A percentile compares a stretch with the other conserved stretches of the same genome.
phyloP scores from a whole-genome alignment of 2,797 vertebrate species.

The Aldrovandia affinis region DNA sequence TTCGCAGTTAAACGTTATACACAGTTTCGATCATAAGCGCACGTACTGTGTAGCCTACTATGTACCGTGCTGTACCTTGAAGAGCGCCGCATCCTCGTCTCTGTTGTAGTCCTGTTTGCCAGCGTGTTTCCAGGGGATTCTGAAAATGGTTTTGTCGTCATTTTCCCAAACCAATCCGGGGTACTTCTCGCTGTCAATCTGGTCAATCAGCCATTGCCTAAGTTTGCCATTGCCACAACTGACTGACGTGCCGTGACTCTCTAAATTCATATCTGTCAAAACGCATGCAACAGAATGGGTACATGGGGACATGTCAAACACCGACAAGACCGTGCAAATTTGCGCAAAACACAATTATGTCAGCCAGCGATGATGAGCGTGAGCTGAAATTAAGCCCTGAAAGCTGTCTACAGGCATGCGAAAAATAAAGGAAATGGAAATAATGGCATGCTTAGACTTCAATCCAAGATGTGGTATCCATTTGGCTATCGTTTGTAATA shows the following conservation, averaged over 20 bases:
- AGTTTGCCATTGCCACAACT: constrained; percentile 95
- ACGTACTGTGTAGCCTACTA: not conserved
- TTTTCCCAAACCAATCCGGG: constrained; percentile 94
- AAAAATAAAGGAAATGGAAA: not conserved
- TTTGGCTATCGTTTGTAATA: no score
- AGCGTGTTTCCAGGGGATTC: constrained; percentile 98
- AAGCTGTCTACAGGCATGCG: not conserved
- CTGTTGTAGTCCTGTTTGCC: constrained; percentile 98
- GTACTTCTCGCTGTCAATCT: constrained; percentile 94
- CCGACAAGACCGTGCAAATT: not conserved
- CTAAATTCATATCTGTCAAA: constrained; percentile 75
- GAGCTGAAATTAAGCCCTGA: not conserved
- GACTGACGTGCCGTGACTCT: constrained; percentile 81
- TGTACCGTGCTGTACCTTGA: constrained; percentile 78
- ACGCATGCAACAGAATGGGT: constrained; percentile 50
- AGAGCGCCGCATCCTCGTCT: constrained; percentile 95
- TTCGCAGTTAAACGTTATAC: not conserved
- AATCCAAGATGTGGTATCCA: not conserved
- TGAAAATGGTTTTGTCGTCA: constrained; percentile 91
- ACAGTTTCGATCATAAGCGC: not conserved
- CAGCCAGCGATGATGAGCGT: constrained; percentile 4
- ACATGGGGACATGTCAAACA: constrained; percentile 30
- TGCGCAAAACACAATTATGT: not conserved
- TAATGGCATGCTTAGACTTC: not conserved
- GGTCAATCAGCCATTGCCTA: constrained; percentile 98